Evolutionary conservation across 2,113 vertebrate species (phyloP).

Genomic region (Craseonycteris thonglongyai): DNA sequence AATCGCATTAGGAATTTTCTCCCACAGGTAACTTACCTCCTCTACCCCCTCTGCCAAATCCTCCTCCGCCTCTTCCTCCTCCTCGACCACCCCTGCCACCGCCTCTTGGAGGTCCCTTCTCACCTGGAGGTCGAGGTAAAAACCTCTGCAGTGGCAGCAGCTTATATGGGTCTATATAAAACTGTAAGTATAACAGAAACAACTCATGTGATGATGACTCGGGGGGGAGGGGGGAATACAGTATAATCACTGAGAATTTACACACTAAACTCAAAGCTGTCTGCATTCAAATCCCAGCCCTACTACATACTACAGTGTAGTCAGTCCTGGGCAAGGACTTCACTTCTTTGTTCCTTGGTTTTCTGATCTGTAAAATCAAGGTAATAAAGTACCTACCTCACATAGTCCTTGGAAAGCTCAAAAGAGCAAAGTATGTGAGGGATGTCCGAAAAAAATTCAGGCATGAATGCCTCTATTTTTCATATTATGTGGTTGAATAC

Average conservation of each 20-base stretch:
- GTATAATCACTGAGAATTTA: neutral
- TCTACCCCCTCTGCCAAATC: slow-evolving; percentile 79
- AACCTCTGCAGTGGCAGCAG: slow-evolving; percentile 95
- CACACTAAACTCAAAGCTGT: neutral
- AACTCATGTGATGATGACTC: neutral
- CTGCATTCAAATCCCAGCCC: neutral
- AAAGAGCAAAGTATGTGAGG: neutral
- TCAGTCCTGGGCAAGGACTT: neutral
- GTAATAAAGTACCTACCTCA: neutral
- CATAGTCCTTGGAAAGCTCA: neutral
- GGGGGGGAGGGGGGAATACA: neutral
- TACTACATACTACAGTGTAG: neutral
- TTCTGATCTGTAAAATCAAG: slow-evolving; percentile 5
- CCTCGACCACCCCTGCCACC: slow-evolving; percentile 87
- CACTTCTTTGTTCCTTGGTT: neutral
- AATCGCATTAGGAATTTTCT: neutral
- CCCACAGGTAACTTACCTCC: slow-evolving; percentile 79
- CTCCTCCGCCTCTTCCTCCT: slow-evolving; percentile 84
- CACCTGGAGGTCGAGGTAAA: slow-evolving; percentile 94
- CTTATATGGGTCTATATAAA: slow-evolving; percentile 97
- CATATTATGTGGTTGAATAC: too few relatives aligned
- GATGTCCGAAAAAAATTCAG: too few relatives aligned
- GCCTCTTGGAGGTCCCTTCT: slow-evolving; percentile 91
- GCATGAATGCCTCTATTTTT: too few relatives aligned
- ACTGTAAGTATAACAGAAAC: slow-evolving; percentile 76